Conservation (phyloP, 1,140 invertebrate genomes). For the Lepidotrigona ventralis region DNA sequence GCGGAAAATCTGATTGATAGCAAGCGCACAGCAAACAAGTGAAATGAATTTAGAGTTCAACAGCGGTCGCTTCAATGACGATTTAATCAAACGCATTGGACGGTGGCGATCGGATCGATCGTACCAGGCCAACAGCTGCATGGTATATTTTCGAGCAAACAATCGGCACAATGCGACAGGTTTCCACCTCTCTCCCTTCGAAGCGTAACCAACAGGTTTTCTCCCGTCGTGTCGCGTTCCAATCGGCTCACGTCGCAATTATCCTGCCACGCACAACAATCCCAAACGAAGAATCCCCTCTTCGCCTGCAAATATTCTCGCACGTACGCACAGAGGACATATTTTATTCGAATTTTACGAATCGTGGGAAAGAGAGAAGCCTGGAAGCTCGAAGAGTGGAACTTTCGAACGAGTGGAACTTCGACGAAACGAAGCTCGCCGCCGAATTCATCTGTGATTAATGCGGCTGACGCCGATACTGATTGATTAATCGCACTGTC, state of each 20-base stretch:
- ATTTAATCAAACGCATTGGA: neutral
- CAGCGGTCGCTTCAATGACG: neutral
- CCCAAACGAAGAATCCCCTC: neutral
- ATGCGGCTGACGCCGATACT: conserved; percentile 25
- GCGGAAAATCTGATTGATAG: neutral
- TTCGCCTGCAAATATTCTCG: neutral
- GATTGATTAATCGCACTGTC: conserved; percentile 42
- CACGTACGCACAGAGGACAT: too few species aligned
- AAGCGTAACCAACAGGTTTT: neutral
- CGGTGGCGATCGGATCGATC: neutral
- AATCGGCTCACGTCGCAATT: neutral
- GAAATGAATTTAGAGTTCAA: neutral
- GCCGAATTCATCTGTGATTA: conserved; percentile 7
- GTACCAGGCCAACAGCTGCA: neutral
- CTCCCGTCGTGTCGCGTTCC: neutral
- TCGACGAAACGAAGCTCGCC: neutral
- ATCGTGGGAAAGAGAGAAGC: too few species aligned
- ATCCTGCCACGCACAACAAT: neutral
- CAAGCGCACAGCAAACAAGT: neutral
- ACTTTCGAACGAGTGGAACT: too few species aligned
- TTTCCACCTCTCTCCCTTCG: too few species aligned
- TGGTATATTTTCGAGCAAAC: neutral
- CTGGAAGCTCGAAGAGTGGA: too few species aligned
- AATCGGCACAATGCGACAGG: neutral
- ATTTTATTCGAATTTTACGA: too few species aligned